A percentile compares a stretch with the other conserved stretches of the same genome.
Conservation (phyloP, 2,113 vertebrate species). For the Ifrita kowaldi region DNA sequence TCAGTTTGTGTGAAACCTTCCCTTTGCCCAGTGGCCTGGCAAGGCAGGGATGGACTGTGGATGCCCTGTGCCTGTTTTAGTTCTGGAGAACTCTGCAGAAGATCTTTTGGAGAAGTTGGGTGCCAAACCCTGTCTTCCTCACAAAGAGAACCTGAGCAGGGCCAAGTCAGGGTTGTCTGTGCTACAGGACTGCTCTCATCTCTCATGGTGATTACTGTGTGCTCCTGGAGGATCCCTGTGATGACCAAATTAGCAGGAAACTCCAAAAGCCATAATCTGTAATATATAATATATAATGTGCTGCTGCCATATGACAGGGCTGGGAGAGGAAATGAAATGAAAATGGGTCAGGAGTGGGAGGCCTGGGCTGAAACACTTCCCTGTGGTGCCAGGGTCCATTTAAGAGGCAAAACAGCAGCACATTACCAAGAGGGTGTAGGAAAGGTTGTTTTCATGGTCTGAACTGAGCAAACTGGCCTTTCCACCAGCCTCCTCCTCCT, state of each 20-base stretch:
- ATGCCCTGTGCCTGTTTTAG: not conserved
- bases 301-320: not conserved
- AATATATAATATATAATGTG: not conserved
- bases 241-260: slow-evolving; percentile 36
- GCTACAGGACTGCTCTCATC: not conserved
- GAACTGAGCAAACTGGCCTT: slow-evolving; percentile 24
- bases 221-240: not conserved
- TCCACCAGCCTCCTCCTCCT: not conserved
- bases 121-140: not conserved
- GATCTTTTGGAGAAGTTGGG: not conserved
- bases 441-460: not conserved
- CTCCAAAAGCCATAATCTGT: not conserved
- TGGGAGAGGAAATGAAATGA: slow-evolving; percentile 34
- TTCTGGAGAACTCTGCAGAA: not conserved
- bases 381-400: slow-evolving; percentile 47
- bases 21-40: too few relatives aligned
- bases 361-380: not conserved
- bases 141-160: not conserved
- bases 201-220: not conserved
- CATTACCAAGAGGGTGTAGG: slow-evolving; percentile 4
- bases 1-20: not conserved
- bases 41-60: not conserved
- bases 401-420: slow-evolving; percentile 48
- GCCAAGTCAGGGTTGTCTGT: not conserved
- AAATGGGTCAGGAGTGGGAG: slow-evolving; percentile 55